These are phyloP conservation scores for Globodera rostochiensis DNA, from an alignment of 1,140 invertebrate genomes.

Conservation along the genomic window DNA sequence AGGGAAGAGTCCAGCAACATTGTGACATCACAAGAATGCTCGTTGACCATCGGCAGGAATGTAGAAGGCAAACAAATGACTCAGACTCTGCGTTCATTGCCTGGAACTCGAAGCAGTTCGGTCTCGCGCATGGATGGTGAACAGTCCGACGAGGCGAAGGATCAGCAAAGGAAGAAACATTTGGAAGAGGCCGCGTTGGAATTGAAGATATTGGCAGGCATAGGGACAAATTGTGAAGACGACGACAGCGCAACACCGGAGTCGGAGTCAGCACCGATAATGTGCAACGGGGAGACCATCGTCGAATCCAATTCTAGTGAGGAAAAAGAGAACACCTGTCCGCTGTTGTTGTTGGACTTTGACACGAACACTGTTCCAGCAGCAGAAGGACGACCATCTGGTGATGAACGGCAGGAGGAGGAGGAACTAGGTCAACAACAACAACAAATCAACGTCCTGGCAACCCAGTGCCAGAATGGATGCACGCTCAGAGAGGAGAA, in stretches of 20 bases:
- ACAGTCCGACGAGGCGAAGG: neutral
- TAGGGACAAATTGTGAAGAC: neutral
- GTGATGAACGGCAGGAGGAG: neutral
- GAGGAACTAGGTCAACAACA: too few species aligned
- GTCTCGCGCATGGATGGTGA: neutral
- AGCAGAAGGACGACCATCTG: neutral
- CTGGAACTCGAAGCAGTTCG: neutral
- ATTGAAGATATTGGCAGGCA: neutral
- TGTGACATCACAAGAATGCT: conserved; percentile 11
- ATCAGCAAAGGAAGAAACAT: neutral
- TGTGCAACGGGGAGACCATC: neutral
- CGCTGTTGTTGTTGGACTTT: neutral
- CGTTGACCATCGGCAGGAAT: neutral
- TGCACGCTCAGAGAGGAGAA: neutral
- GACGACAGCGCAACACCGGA: neutral
- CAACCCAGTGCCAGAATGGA: neutral
- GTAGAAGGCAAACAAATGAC: neutral
- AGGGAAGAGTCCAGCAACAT: conserved; percentile 8
- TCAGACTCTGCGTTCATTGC: neutral
- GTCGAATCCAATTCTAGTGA: neutral
- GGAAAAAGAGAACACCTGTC: neutral
- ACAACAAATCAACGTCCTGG: neutral
- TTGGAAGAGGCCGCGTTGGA: neutral
- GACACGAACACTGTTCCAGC: neutral
- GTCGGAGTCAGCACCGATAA: neutral